Evolutionary conservation across 2,797 vertebrate genomes (phyloP).

Genomic region (Pitangus sulphuratus): DNA sequence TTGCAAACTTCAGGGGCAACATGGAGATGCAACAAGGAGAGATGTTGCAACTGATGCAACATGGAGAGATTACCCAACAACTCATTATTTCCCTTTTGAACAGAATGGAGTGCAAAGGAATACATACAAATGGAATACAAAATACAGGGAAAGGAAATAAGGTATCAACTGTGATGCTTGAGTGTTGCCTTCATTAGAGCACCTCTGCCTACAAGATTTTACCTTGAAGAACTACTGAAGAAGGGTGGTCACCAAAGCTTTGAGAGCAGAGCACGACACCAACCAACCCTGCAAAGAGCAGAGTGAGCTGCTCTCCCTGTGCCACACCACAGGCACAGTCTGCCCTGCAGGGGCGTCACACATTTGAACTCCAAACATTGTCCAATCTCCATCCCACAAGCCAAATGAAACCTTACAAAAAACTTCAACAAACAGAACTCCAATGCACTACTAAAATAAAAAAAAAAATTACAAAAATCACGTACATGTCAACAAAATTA

Average conservation of each 20-base stretch:
- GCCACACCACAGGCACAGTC: fast-evolving
- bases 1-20: neutral
- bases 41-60: neutral
- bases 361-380: neutral
- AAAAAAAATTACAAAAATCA: neutral
- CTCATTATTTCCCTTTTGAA: neutral
- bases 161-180: neutral
- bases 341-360: neutral
- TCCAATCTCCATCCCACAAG: neutral
- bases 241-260: neutral
- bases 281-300: neutral
- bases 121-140: neutral
- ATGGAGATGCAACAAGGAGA: neutral
- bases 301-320: neutral
- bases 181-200: neutral
- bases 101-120: neutral
- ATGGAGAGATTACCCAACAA: neutral
- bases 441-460: neutral
- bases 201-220: neutral
- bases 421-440: neutral
- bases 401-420: neutral
- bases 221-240: neutral
- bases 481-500: neutral
- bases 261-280: neutral
- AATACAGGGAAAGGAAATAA: neutral